These are phyloP conservation scores for Sebastes goodei DNA, from an alignment of 2,797 vertebrate species.

Conservation along the genomic window DNA sequence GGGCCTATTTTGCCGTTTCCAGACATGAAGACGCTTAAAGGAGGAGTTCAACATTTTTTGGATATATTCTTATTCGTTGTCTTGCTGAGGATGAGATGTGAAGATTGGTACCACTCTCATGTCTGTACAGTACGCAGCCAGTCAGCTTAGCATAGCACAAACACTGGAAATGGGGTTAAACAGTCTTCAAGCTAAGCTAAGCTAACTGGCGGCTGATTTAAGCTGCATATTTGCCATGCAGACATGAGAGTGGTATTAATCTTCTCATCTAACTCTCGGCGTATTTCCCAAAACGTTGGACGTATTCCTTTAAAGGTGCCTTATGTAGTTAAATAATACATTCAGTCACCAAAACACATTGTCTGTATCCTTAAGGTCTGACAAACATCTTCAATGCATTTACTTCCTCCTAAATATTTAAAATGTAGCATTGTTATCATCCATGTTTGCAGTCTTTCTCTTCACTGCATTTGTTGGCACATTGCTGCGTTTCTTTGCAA, in stretches of 20 bases:
- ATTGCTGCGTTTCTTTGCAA: too few relatives aligned
- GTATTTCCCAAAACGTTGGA: too few relatives aligned
- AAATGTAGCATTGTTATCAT: neutral
- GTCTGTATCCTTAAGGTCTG: neutral
- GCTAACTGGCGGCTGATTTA: neutral
- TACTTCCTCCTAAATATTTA: too few relatives aligned
- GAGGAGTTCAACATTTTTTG: neutral
- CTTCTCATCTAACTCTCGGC: neutral
- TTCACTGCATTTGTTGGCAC: too few relatives aligned
- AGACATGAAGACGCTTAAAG: neutral
- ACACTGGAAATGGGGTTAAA: neutral
- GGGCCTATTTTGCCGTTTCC: neutral
- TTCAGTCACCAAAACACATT: neutral
- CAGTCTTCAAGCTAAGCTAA: neutral
- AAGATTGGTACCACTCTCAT: neutral
- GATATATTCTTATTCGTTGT: neutral
- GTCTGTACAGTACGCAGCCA: neutral
- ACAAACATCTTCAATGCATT: too few relatives aligned
- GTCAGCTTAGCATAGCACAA: neutral
- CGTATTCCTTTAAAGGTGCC: too few relatives aligned
- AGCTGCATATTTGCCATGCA: neutral
- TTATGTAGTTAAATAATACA: too few relatives aligned
- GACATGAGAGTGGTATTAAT: neutral
- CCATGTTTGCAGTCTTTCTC: neutral
- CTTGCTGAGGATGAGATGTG: neutral